Evolutionary conservation across 2,888 invertebrate genomes (phyloP).

Genomic region (Melinaea menophilus): DNA sequence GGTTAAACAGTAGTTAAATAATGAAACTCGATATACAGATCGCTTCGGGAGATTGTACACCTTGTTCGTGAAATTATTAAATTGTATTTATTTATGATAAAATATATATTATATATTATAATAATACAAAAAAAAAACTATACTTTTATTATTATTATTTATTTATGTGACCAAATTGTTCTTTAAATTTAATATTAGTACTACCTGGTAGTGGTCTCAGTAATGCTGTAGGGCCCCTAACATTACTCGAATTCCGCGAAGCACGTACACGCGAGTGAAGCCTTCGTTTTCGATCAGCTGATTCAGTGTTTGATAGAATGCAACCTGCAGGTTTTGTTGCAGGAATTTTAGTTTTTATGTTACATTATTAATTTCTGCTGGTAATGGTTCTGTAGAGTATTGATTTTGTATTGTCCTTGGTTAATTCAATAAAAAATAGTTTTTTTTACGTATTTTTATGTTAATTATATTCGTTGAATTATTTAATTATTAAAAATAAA

Average conservation of each 20-base stretch:
- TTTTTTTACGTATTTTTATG: too few species aligned
- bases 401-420: too few species aligned
- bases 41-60: slow-evolving; percentile 54
- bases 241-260: slow-evolving; percentile 49
- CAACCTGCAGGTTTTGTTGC: slow-evolving; percentile 11
- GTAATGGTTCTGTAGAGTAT: neutral
- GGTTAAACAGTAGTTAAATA: slow-evolving; percentile 63
- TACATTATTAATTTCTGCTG: neutral
- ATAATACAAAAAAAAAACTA: too few species aligned
- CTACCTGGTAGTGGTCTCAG: neutral
- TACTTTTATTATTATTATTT: too few species aligned
- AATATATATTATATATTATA: too few species aligned
- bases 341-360: neutral
- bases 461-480: too few species aligned
- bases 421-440: too few species aligned
- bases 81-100: too few species aligned
- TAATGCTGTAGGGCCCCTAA: slow-evolving; percentile 36
- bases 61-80: slow-evolving; percentile 17
- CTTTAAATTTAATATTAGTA: too few species aligned
- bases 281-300: slow-evolving; percentile 49
- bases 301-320: slow-evolving; percentile 39
- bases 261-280: slow-evolving; percentile 47
- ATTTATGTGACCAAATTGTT: too few species aligned
- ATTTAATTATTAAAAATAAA: too few species aligned
- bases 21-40: slow-evolving; percentile 63